These are phyloP conservation scores for Netelia fuscicornis DNA, from an alignment of 2,888 invertebrate species.

Conservation along the genomic window DNA sequence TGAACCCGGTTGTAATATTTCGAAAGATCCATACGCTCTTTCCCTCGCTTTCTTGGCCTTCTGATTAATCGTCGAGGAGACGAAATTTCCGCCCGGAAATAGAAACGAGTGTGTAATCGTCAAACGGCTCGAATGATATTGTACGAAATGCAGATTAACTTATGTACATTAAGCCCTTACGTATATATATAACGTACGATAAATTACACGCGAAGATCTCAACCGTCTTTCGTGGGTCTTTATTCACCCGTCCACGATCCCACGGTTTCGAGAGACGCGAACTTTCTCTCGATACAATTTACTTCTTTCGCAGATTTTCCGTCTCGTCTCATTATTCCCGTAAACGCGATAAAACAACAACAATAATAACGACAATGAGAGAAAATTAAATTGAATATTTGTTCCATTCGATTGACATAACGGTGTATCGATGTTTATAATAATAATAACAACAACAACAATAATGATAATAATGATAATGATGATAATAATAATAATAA, in stretches of 20 bases:
- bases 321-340: conserved; percentile 9
- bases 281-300: conserved; percentile 52
- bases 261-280: conserved; percentile 40
- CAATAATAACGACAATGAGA: too few relatives aligned
- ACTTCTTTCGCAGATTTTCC: not conserved
- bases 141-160: not conserved
- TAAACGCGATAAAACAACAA: not conserved
- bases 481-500: not conserved
- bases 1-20: conserved; percentile 35
- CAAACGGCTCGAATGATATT: too few relatives aligned
- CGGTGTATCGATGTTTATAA: not conserved
- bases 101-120: too few relatives aligned
- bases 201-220: not conserved
- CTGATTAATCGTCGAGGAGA: too few relatives aligned
- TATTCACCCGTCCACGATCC: conserved; percentile 20
- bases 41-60: not conserved
- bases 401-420: too few relatives aligned
- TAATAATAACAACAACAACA: not conserved
- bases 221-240: not conserved
- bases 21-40: not conserved
- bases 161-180: not conserved
- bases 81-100: too few relatives aligned
- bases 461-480: not conserved
- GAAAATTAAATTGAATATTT: not conserved
- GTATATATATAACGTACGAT: not conserved